Evolutionary conservation across 2,113 vertebrate genomes (phyloP), one percentile per base, ranked within the genome.

Genomic region (Ramphastos sulfuratus): DNA sequence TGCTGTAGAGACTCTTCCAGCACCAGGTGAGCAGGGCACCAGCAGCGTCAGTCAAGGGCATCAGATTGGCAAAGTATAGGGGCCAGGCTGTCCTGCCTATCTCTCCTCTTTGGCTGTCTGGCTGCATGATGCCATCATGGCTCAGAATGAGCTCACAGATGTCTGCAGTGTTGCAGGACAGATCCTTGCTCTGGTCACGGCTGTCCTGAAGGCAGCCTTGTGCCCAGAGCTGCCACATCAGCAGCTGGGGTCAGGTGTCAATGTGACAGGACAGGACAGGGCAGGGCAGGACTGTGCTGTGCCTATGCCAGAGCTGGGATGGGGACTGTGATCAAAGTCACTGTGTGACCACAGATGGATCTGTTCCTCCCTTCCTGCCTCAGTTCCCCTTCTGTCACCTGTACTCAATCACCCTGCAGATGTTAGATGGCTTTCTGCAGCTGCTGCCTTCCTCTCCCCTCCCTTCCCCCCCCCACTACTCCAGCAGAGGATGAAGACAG

Each of bases 151-250:
- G 66, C 37, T 85, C 76, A 31, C 63, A 12, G 66, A 59, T 56
- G 61, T 28, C 56, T 46, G 55, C 33, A 39, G 44, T 5, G 37
- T 23, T 6, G 67, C 54, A 33, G 33, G 46, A 54, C 56, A 19
- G 0, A 1, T 20, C 55, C 0, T 0, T 0, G 3, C 19, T 9
- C 4, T 4, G 24, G 58, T 39, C 25, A 6, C 84, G 64, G 52
- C 31, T n/a, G 67, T 48, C 72, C 75, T 28, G 66, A 30, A 44
- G 37, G 44, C 66, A 65, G 50, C 56, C 44, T 63, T 11, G 48
- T 10, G 46, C 8, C 1, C 31, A 15, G 9, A 70, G 44, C 25
- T 6, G 3, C 28, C 11, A 25, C 1, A 0, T 4, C 3, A 2
- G 44, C 52, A 35, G 28, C 9, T 0, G 5, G 33, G 16, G 8